Evolutionary conservation across 1,140 invertebrate genomes (phyloP), one percentile per base, ranked within the genome.

Genomic region (Trichoplusia ni): DNA sequence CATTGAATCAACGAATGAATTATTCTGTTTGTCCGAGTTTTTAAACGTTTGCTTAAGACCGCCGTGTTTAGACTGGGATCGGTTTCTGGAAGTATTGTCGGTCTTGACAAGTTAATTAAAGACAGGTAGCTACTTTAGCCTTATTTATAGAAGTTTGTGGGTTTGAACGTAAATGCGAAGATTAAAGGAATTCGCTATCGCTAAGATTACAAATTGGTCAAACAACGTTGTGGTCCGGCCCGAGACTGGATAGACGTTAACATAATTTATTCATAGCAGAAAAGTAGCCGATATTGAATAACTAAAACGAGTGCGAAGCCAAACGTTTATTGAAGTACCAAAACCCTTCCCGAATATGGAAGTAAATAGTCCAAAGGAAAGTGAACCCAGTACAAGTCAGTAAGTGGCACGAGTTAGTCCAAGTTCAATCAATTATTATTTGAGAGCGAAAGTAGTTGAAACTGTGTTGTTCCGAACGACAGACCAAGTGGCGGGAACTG

Each of bases 11-110:
- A 67, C 72, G 78, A 76, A 82, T 84, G 82, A 86, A 83, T 86
- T 82, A 85, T 87, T 87, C 82, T 80, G 84, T 87, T 87, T 87
- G 82, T 84, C 73, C 75, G 79, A 81, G 70, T 82, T 80, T 76
- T 77, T 81, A 79, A 82, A 72, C 72, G 74, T 78, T 80, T 73
- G 66, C 76, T 29, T 56, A 58, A 56, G 72, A 29, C 58, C 60
- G 23, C 73, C 69, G 31, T 80, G 79, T 81, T 80, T 79, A 61
- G 23, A 56, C 47, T 68, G 61, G 19, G 14, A 29, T 6, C 7
- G 2, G 6, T n/a, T 6, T 2, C 4, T 2, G 8, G 49, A 64
- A 42, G 44, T 33, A 65, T 66, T 68, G 61, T 23, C 27, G 18
- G 37, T 31, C 37, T 53, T 65, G 42, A 38, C 61, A 37, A 11